These are phyloP conservation scores for Calameuta pallipes DNA, from an alignment of 2,888 invertebrate species.

Conservation along the genomic window DNA sequence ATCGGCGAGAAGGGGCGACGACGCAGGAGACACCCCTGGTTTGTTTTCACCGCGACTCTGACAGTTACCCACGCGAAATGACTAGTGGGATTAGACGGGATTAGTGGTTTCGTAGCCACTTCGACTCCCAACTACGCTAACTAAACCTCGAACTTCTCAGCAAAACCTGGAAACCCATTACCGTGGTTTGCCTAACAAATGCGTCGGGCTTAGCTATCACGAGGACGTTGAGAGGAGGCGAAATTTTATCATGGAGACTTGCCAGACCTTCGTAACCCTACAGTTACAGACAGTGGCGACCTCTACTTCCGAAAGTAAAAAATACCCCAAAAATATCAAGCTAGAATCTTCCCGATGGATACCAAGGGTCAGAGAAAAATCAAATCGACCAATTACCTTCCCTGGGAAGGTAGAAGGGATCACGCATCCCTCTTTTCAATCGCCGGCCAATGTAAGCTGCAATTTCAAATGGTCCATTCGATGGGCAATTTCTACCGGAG, in stretches of 20 bases:
- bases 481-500: background rate
- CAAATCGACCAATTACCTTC: background rate
- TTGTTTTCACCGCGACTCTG: background rate
- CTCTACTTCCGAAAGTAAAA: background rate
- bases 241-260: background rate
- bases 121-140: background rate
- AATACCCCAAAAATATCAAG: background rate
- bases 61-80: background rate
- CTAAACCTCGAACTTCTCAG: conserved; percentile 2
- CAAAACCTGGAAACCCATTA: conserved; percentile 8
- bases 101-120: background rate
- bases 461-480: background rate
- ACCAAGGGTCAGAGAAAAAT: too few species aligned
- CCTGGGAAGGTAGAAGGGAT: background rate
- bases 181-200: background rate
- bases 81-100: background rate
- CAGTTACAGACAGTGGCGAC: background rate
- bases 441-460: background rate
- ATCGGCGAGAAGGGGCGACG: background rate
- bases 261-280: background rate
- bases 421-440: background rate
- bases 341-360: background rate
- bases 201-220: background rate
- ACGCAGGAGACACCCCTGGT: background rate
- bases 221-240: background rate